A percentile compares a stretch with the other conserved stretches of the same genome.
phyloP scores from a whole-genome alignment of 2,888 invertebrate species.

The Xestobium rufovillosum region DNA sequence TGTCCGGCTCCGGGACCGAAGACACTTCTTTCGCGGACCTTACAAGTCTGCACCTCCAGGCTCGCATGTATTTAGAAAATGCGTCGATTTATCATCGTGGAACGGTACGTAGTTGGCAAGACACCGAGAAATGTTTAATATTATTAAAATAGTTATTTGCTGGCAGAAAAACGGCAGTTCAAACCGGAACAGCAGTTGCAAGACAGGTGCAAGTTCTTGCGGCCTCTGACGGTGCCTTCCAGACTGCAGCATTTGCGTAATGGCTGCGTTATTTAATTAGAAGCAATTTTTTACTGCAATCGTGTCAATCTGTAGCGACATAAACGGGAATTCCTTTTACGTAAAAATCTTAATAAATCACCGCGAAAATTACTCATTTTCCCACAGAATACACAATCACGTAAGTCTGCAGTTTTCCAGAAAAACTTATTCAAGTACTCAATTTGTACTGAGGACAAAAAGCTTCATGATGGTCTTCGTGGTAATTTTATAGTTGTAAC shows the following conservation, averaged over 20 bases:
- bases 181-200: conserved; percentile 37
- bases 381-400: conserved; percentile 36
- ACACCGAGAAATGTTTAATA: conserved; percentile 40
- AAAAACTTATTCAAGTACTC: no score
- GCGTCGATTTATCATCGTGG: conserved; percentile 38
- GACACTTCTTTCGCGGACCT: conserved; percentile 17
- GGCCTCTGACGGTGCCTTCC: conserved; percentile 33
- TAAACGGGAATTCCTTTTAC: conserved; percentile 35
- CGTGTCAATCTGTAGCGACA: conserved; percentile 38
- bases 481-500: no score
- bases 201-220: conserved; percentile 38
- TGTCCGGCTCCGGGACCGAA: conserved; percentile 29
- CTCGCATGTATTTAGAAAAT: conserved; percentile 29
- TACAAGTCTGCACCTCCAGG: conserved; percentile 14
- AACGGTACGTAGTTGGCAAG: conserved; percentile 33
- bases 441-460: no score
- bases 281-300: conserved; percentile 39
- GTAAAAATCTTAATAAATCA: conserved; percentile 32
- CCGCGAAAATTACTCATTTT: conserved; percentile 33
- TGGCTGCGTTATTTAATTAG: conserved; percentile 41
- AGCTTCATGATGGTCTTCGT: no score
- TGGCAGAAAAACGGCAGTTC: conserved; percentile 28
- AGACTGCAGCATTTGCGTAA: conserved; percentile 37
- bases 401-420: no score
- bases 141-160: conserved; percentile 43